Evolutionary conservation across 2,888 invertebrate species (phyloP), one percentile per base, ranked within the genome.

Genomic region (Idaea straminata): DNA sequence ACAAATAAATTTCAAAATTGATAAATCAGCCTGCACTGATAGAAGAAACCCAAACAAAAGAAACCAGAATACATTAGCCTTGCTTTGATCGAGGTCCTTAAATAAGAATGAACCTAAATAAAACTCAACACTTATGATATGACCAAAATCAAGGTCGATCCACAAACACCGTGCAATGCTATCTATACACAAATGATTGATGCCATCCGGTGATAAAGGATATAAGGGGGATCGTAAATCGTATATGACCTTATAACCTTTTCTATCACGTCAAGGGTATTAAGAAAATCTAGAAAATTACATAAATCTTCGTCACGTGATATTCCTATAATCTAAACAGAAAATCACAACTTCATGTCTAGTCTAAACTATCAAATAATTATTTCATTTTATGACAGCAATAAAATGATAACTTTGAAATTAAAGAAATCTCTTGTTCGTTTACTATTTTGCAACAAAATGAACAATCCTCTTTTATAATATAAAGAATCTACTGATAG

Each of bases 151-250:
- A 36, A 61, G 61, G 61, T 59, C n/a, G 61, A 57, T 59, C 25
- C 65, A 63, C 35, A 61, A 57, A 38, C 59, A 64, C 57, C 57
- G 61, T 61, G 64, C 60, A 62, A 15, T 38, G 57, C 7, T 57
- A 62, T 64, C 64, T 65, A 70, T 64, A 63, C 47, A 59, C 63
- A 66, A 25, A 57, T 5, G 63, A 63, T 65, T 64, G 67, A n/a
- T 61, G 36, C 58, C 69, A 38, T 67, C 62, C 64, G 16, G 38
- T 60, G 57, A 10, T 61, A 61, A 36, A 36, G 60, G 35, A 60
- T 62, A 47, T 3, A 38, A 57, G 60, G 38, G 62, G 36, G 57
- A 59, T 57, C 16, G 35, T 16, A 47, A 47, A 47, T n/a, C 7
- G 15, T 15, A 58, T 16, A 58, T 16, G 58, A 58, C 58, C 58